These are phyloP conservation scores for Diadema setosum DNA, from an alignment of 35 echinoderm and acorn worm genomes.

Conservation along the genomic window DNA sequence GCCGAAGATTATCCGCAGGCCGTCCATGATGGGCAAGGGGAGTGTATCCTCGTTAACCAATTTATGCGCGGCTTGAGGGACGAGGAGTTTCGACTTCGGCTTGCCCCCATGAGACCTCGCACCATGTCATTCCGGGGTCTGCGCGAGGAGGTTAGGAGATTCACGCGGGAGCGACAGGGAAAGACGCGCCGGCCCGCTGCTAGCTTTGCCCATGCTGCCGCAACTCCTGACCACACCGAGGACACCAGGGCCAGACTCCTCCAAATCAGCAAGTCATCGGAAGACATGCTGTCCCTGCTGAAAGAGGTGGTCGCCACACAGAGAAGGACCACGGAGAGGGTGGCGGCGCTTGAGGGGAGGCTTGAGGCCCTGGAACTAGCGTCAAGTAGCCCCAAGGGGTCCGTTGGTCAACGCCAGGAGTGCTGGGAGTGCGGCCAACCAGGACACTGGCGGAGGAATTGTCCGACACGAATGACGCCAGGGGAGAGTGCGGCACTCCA, in stretches of 20 bases:
- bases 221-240: neutral
- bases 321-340: neutral
- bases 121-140: neutral
- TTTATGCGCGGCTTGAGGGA: conserved; percentile 23
- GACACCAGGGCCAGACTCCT: neutral
- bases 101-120: conserved; percentile 17
- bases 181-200: neutral
- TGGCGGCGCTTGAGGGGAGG: neutral
- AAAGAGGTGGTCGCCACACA: neutral
- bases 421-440: neutral
- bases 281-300: neutral
- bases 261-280: neutral
- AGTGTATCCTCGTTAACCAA: neutral
- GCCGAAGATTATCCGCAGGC: neutral
- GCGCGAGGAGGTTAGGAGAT: neutral
- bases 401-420: neutral
- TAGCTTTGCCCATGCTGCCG: neutral
- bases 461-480: neutral
- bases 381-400: neutral
- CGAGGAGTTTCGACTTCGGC: neutral
- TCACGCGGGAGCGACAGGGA: neutral
- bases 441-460: neutral
- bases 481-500: neutral
- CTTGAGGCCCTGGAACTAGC: neutral
- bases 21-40: neutral